Evolutionary conservation across 2,113 vertebrate species (phyloP).

Genomic region (Scatophagus argus): DNA sequence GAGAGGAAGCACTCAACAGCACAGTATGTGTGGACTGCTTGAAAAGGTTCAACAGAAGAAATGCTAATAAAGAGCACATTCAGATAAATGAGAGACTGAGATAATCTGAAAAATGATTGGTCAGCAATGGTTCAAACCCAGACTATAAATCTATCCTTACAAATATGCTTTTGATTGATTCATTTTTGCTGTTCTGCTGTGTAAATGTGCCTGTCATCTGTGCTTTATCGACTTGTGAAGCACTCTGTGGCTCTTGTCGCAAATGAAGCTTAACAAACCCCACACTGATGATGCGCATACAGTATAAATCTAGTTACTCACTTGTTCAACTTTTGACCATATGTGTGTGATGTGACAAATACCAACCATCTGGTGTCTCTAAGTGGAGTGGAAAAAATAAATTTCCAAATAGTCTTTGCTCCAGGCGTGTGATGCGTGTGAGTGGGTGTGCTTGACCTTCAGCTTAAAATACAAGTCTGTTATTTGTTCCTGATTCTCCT

Average conservation of each 20-base stretch:
- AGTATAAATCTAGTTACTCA: background rate
- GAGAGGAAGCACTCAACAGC: background rate
- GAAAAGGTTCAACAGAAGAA: background rate
- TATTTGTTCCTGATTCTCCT: slow-evolving; percentile 41
- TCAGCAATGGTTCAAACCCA: background rate
- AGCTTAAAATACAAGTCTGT: slow-evolving; percentile 54
- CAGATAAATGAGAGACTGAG: background rate
- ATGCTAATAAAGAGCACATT: background rate
- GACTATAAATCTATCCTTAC: background rate
- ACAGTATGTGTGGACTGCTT: background rate
- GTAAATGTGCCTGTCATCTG: background rate
- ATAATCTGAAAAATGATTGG: background rate
- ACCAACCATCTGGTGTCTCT: slow-evolving; percentile 60
- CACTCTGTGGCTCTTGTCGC: slow-evolving; percentile 2
- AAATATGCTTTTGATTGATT: slow-evolving; percentile 1
- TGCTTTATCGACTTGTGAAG: slow-evolving; percentile 1
- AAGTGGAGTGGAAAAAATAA: slow-evolving; percentile 32
- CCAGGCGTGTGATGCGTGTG: slow-evolving; percentile 14
- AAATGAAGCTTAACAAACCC: background rate
- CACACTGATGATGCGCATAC: background rate
- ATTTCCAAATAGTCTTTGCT: slow-evolving; percentile 37
- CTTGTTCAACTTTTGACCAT: background rate
- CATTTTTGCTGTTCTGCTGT: background rate
- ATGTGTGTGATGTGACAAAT: slow-evolving; percentile 3
- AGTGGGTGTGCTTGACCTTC: slow-evolving; percentile 59